These are phyloP conservation scores for Microctonus hyperodae DNA, from an alignment of 2,888 invertebrate species.

Conservation along the genomic window DNA sequence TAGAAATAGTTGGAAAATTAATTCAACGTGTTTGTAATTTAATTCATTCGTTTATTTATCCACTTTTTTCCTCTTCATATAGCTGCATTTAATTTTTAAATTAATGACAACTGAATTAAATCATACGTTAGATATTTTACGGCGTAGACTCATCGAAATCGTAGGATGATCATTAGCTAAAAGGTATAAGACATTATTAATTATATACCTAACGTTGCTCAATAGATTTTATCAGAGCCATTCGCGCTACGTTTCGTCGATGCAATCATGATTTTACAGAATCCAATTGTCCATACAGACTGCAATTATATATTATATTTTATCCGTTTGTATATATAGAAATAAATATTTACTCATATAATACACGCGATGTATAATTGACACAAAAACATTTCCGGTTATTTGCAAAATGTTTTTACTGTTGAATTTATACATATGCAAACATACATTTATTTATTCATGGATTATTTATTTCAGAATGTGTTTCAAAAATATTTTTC, in stretches of 20 bases:
- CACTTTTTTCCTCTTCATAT: neutral
- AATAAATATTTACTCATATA: no score
- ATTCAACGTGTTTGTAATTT: neutral
- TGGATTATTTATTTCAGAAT: no score
- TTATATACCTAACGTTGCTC: neutral
- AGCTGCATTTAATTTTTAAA: neutral
- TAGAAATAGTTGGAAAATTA: neutral
- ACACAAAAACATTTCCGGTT: no score
- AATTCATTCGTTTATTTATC: neutral
- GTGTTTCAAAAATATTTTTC: no score
- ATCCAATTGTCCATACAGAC: neutral
- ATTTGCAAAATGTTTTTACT: no score
- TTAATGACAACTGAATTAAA: slow-evolving; percentile 17
- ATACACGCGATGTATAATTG: no score
- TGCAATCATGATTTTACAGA: slow-evolving; percentile 2
- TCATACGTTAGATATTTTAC: slow-evolving; percentile 26
- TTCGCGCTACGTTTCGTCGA: neutral
- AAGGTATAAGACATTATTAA: neutral
- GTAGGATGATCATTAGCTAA: slow-evolving; percentile 28
- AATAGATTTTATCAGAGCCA: slow-evolving; percentile 1
- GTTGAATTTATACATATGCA: no score
- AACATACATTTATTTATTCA: no score
- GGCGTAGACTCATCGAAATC: slow-evolving; percentile 26
- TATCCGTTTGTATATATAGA: no score
- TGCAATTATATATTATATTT: no score